Conservation (phyloP, 2,113 vertebrate species). For the Dipodomys spectabilis region DNA sequence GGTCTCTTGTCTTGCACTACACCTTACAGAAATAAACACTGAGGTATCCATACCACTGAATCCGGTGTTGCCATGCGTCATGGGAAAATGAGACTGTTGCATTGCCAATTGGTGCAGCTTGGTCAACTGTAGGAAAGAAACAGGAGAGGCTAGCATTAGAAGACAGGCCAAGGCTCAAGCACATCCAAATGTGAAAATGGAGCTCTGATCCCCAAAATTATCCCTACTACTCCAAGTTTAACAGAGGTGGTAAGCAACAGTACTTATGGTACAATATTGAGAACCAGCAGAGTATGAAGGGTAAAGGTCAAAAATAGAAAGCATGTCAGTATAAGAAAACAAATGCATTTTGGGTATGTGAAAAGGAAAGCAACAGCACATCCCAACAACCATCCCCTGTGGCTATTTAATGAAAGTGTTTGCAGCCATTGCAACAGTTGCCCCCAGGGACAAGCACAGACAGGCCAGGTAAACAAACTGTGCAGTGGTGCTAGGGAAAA, state of each 20-base stretch:
- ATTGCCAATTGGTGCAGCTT: conserved; percentile 99
- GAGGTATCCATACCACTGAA: conserved; percentile 94
- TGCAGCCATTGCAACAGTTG: conserved; percentile 80
- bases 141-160: conserved; percentile 74
- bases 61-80: conserved; percentile 97
- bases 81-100: conserved; percentile 98
- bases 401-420: conserved; percentile 76
- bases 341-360: conserved; percentile 47
- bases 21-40: conserved; percentile 81
- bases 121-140: conserved; percentile 92
- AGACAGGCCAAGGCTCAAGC: conserved; percentile 39
- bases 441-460: conserved; percentile 82
- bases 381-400: conserved; percentile 68
- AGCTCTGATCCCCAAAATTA: conserved; percentile 47
- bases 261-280: conserved; percentile 16
- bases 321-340: conserved; percentile 39
- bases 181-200: conserved; percentile 55
- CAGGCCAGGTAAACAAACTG: conserved; percentile 82
- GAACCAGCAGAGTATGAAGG: conserved; percentile 29
- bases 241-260: neutral
- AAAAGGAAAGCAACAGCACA: conserved; percentile 65
- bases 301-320: conserved; percentile 37
- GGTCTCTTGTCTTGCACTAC: conserved; percentile 79
- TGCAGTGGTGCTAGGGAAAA: conserved; percentile 81
- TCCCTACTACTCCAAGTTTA: conserved; percentile 49